These are phyloP conservation scores for Platorchestia sp. DNA, from an alignment of 1,140 invertebrate species.

Conservation along the genomic window DNA sequence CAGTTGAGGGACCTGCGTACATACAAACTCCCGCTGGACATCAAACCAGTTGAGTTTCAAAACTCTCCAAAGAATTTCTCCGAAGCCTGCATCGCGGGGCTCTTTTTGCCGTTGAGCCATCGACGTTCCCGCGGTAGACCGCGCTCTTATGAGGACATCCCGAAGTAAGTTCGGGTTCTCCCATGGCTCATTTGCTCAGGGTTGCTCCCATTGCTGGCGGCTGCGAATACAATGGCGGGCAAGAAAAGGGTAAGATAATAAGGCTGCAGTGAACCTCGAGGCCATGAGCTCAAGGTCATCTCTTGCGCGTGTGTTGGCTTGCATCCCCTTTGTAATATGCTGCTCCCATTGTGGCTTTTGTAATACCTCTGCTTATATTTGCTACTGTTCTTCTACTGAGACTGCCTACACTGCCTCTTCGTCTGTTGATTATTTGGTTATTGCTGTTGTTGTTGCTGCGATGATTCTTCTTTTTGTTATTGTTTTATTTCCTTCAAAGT, in stretches of 20 bases:
- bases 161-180: neutral
- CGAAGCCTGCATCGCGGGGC: no score
- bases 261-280: neutral
- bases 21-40: neutral
- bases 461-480: no score
- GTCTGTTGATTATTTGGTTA: neutral
- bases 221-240: neutral
- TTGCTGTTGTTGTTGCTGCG: neutral
- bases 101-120: neutral
- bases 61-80: neutral
- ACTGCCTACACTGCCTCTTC: neutral
- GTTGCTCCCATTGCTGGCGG: neutral
- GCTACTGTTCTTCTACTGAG: neutral
- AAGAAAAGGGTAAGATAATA: slow-evolving; percentile 2
- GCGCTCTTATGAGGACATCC: neutral
- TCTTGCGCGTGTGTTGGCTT: neutral
- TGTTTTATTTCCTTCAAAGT: neutral
- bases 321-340: neutral
- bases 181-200: neutral
- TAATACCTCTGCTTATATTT: neutral
- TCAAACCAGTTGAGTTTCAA: neutral
- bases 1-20: neutral
- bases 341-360: neutral
- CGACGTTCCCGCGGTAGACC: neutral
- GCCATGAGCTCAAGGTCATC: neutral